A percentile compares a stretch with the other conserved stretches of the same genome.
These are phyloP conservation scores for Brachynemurus nebulosus DNA, from an alignment of 2,888 invertebrate genomes.

Conservation along the genomic window DNA sequence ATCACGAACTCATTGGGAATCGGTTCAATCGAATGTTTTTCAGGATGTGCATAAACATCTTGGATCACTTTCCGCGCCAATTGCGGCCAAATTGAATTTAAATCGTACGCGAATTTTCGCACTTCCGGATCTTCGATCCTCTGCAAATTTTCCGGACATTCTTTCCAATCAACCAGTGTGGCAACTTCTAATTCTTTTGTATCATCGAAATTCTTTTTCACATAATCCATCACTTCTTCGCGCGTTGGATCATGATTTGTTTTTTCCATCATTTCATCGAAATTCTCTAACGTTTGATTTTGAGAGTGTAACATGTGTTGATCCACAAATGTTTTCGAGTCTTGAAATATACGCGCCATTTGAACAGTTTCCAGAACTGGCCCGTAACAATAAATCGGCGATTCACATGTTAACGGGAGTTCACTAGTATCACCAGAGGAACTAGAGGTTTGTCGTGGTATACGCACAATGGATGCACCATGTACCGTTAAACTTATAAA, in stretches of 20 bases:
- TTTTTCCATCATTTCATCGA: constrained; percentile 38
- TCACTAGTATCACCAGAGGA: too few relatives aligned
- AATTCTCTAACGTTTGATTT: constrained; percentile 40
- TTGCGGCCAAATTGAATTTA: constrained; percentile 49
- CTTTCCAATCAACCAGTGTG: constrained; percentile 42
- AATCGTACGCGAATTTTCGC: constrained; percentile 43
- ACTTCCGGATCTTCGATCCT: constrained; percentile 42
- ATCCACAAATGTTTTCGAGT: constrained; percentile 78
- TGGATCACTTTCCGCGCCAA: constrained; percentile 46
- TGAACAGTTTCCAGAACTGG: constrained; percentile 58
- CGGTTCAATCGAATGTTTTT: constrained; percentile 28
- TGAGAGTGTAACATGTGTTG: constrained; percentile 48
- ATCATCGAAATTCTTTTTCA: constrained; percentile 42
- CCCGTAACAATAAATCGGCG: constrained; percentile 62
- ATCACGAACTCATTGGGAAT: constrained; percentile 46
- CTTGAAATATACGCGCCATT: constrained; percentile 45
- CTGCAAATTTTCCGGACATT: constrained; percentile 42
- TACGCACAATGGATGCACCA: too few relatives aligned
- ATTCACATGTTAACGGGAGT: constrained; percentile 30
- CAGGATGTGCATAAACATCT: constrained; percentile 35
- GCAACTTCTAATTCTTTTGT: constrained; percentile 43
- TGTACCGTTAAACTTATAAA: too few relatives aligned
- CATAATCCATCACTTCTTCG: constrained; percentile 37
- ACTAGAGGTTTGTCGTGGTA: too few relatives aligned
- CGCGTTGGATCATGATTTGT: constrained; percentile 34